These are phyloP conservation scores for Rhamnusium bicolor DNA, from an alignment of 2,888 invertebrate species.

Conservation along the genomic window DNA sequence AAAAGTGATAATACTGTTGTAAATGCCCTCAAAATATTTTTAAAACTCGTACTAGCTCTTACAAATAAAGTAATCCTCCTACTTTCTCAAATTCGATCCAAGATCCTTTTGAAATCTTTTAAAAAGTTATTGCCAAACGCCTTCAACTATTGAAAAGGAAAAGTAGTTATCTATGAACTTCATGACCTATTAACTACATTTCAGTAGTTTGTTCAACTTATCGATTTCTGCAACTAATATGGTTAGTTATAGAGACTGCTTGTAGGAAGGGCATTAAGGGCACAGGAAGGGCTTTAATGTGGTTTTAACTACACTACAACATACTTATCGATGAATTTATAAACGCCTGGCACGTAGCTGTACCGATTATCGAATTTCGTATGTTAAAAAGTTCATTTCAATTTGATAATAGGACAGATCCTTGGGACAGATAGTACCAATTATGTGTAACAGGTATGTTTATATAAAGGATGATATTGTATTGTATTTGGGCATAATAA, in stretches of 20 bases:
- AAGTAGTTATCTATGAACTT: not conserved
- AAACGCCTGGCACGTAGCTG: slow-evolving; percentile 2
- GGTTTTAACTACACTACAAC: slow-evolving; percentile 4
- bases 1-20: not conserved
- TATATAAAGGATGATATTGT: not conserved
- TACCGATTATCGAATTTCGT: slow-evolving; percentile 15
- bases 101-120: not conserved
- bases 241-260: not conserved
- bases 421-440: not conserved
- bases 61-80: too few relatives aligned
- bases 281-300: slow-evolving; percentile 10
- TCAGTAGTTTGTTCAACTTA: slow-evolving; percentile 15
- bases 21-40: too few relatives aligned
- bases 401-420: not conserved
- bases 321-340: not conserved
- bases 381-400: not conserved
- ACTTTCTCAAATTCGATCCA: not conserved
- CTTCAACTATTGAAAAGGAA: not conserved
- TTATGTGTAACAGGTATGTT: not conserved
- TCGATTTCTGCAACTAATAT: slow-evolving; percentile 19
- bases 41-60: too few relatives aligned
- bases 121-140: not conserved
- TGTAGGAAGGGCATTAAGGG: slow-evolving; percentile 19
- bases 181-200: slow-evolving; percentile 24
- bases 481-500: not conserved